These are phyloP conservation scores for Porites rus DNA, from an alignment of 92 coral and sea anemone species.

Conservation along the genomic window DNA sequence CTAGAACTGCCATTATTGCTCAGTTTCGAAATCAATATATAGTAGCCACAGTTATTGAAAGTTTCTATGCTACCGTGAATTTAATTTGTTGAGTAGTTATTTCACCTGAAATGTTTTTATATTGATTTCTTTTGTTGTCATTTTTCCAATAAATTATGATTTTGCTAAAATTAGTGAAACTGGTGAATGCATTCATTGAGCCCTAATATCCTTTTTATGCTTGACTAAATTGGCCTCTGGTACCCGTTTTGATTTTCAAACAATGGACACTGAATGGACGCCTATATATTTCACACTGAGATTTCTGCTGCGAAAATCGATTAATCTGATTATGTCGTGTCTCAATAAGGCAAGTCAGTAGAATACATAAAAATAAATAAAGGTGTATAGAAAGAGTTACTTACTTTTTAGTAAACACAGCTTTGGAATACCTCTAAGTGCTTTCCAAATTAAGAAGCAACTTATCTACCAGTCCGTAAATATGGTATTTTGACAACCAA, in stretches of 20 bases:
- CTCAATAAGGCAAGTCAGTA: neutral
- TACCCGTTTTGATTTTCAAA: conserved; percentile 3
- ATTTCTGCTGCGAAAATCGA: too few relatives aligned
- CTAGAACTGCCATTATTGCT: neutral
- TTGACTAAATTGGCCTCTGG: conserved; percentile 2
- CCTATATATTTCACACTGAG: neutral
- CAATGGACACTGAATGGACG: neutral
- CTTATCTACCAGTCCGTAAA: neutral
- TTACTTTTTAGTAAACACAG: too few relatives aligned
- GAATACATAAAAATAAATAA: neutral
- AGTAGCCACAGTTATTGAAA: neutral
- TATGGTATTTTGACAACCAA: conserved; percentile 10
- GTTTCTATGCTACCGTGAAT: neutral
- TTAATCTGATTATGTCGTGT: neutral
- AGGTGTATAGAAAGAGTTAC: neutral
- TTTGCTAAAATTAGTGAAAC: conserved; percentile 12
- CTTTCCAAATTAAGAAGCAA: too few relatives aligned
- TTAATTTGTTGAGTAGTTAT: neutral
- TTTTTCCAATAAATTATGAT: neutral
- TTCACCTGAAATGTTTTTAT: neutral
- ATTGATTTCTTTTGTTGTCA: neutral
- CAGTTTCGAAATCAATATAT: neutral
- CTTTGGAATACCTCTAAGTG: too few relatives aligned
- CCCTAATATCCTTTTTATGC: conserved; percentile 1
- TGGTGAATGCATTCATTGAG: conserved; percentile 12